These are phyloP conservation scores for Sarcophaga carnaria DNA, from an alignment of 2,888 invertebrate species.

Conservation along the genomic window DNA sequence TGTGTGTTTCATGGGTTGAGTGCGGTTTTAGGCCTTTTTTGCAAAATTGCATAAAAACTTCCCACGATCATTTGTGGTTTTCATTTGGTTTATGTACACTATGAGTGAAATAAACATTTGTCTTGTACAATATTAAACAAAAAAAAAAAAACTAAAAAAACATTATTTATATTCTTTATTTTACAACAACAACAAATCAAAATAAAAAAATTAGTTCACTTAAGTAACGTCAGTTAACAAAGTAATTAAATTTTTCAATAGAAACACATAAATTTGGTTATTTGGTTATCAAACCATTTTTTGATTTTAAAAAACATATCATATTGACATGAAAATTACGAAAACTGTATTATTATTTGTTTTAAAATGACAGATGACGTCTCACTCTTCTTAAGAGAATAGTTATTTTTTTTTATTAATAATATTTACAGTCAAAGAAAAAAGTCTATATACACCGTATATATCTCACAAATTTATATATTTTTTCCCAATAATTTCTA, in stretches of 20 bases:
- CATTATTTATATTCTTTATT: background rate
- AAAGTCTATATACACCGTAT: too few relatives aligned
- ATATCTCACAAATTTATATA: too few relatives aligned
- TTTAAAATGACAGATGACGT: too few relatives aligned
- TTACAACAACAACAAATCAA: background rate
- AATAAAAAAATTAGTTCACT: background rate
- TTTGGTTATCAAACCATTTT: background rate
- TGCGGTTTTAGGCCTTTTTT: constrained; percentile 19
- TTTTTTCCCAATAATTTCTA: too few relatives aligned
- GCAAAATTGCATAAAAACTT: constrained; percentile 63
- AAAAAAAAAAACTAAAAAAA: constrained; percentile 6
- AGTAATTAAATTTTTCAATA: background rate
- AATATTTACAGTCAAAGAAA: too few relatives aligned
- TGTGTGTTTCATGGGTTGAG: constrained; percentile 16
- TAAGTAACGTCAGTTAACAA: background rate
- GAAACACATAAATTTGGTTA: background rate
- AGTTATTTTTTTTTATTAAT: too few relatives aligned
- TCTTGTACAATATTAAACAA: background rate
- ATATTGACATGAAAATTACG: too few relatives aligned
- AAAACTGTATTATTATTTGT: too few relatives aligned
- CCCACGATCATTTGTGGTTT: constrained; percentile 67
- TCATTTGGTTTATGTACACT: background rate
- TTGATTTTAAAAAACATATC: too few relatives aligned
- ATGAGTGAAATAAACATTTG: background rate
- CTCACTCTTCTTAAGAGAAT: too few relatives aligned